phyloP scores from a whole-genome alignment of 2,113 vertebrate genomes.

The Cynoglossus semilaevis region DNA sequence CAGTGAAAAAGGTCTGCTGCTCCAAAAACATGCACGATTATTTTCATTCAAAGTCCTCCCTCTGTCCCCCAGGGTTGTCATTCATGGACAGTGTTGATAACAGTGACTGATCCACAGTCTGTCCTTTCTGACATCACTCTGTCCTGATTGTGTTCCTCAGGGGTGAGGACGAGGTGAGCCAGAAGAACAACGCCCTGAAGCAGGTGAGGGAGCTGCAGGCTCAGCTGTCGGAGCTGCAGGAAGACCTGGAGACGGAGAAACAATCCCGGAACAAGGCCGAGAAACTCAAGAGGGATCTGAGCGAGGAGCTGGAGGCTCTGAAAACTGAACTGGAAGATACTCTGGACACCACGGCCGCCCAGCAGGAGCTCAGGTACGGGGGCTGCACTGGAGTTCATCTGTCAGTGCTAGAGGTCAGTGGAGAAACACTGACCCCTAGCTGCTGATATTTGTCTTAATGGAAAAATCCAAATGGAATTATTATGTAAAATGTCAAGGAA shows the following conservation, averaged over 20 bases:
- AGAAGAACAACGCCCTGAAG: slow-evolving; percentile 94
- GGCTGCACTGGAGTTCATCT: too few relatives aligned
- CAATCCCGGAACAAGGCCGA: slow-evolving; percentile 91
- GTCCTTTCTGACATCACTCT: not conserved
- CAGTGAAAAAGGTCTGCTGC: too few relatives aligned
- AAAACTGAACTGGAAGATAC: slow-evolving; percentile 98
- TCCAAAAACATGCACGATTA: too few relatives aligned
- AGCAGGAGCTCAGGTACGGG: slow-evolving; percentile 96
- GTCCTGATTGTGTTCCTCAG: slow-evolving; percentile 61
- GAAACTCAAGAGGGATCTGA: slow-evolving; percentile 94
- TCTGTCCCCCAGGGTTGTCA: too few relatives aligned
- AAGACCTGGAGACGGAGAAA: slow-evolving; percentile 96
- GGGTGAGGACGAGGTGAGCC: slow-evolving; percentile 88
- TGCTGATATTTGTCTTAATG: too few relatives aligned
- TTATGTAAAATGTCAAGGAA: too few relatives aligned
- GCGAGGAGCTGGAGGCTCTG: slow-evolving; percentile 94
- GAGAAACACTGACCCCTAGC: too few relatives aligned
- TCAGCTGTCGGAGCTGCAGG: slow-evolving; percentile 91
- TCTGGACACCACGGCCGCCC: slow-evolving; percentile 93
- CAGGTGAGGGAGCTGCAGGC: slow-evolving; percentile 92
- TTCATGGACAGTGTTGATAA: too few relatives aligned
- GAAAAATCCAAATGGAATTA: too few relatives aligned
- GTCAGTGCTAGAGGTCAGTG: too few relatives aligned
- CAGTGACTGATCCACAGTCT: too few relatives aligned
- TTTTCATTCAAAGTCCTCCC: too few relatives aligned